Evolutionary conservation across 2,797 vertebrate genomes (phyloP), one percentile per base, ranked within the genome.

Genomic region (Danio tinwini): DNA sequence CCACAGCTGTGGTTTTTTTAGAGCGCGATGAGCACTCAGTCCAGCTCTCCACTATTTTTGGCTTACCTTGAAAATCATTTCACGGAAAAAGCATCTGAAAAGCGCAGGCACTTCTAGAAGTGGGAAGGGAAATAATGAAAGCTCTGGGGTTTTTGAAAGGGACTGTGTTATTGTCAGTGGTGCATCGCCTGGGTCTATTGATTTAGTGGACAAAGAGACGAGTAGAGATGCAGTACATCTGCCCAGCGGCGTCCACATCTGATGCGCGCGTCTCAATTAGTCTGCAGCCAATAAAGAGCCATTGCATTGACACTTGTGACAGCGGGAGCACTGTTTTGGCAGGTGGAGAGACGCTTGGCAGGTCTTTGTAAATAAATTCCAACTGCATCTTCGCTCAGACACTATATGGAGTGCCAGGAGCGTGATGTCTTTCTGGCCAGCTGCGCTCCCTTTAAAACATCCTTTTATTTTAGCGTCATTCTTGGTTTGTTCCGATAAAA

Each of bases 301-400:
- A 82, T 90, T 89, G 86, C 86, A 88, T 88, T 88, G 87, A 82
- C 87, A 83, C 90, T 91, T 88, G 90, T 92, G 87, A 80, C 81
- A 85, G 87, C 70, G 82, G 72, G 86, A 74, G 90, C 86, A 82
- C 61, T 81, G 86, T 90, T 91, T 78, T 94, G 92, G 92, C 93
- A 92, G 89, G 82, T 85, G 72, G 83, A 86, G 84, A 87, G 83
- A 87, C 89, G 86, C 83, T 88, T 88, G 91, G 91, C 88, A 75
- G 80, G 71, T 81, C 87, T 85, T 74, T 50, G 86, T 86, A 87
- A 88, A 87, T 85, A 86, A 88, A 89, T 90, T 90, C 90, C 90
- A 84, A 83, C 90, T 90, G 91, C 85, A 88, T 90, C 90, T 86
- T 90, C 91, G 90, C 91, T 92, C 91, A 88, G 91, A 90, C 90